Conservation (phyloP, 2,113 vertebrate genomes). For the Prochilodus magdalenae region DNA sequence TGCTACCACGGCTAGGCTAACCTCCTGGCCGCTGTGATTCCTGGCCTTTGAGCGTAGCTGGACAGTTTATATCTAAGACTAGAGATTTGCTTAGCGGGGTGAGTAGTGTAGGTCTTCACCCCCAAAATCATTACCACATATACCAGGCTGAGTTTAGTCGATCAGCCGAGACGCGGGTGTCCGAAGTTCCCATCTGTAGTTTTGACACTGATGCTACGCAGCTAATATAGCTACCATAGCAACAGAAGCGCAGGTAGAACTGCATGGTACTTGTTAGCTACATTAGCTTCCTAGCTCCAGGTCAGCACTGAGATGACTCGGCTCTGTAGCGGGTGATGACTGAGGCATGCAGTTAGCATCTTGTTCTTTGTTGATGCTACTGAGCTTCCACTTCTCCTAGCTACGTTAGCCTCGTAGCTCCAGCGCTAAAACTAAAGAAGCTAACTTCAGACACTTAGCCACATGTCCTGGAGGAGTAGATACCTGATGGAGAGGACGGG, state of each 20-base stretch:
- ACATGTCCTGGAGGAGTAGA: too few relatives aligned
- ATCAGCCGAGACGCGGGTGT: too few relatives aligned
- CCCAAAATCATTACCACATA: background rate
- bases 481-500: background rate
- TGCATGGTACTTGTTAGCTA: too few relatives aligned
- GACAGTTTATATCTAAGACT: background rate
- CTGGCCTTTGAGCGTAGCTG: background rate
- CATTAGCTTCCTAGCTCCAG: too few relatives aligned
- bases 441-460: too few relatives aligned
- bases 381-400: background rate
- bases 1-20: background rate
- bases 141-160: background rate
- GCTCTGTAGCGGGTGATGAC: background rate
- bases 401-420: background rate
- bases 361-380: background rate
- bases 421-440: background rate
- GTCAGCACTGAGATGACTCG: background rate
- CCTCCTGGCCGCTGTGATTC: background rate
- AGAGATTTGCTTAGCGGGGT: background rate
- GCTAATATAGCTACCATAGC: too few relatives aligned
- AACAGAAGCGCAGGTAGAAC: too few relatives aligned
- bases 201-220: too few relatives aligned
- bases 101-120: background rate
- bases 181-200: too few relatives aligned
- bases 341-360: background rate